These are phyloP conservation scores for Tenthredo scrophulariae DNA, from an alignment of 2,888 invertebrate genomes.

Conservation along the genomic window DNA sequence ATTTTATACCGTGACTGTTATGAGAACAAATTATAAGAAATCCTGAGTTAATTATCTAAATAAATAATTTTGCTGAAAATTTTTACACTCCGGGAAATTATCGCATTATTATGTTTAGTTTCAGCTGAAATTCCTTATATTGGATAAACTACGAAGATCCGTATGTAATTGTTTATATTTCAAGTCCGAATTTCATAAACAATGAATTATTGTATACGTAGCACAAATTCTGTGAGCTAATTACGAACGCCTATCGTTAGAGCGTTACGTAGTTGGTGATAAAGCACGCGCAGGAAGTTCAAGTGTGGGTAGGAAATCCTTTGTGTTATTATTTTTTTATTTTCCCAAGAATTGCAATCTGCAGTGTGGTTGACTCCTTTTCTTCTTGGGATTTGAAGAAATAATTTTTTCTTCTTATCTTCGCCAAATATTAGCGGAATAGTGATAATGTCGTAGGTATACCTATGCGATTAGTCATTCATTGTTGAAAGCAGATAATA, in stretches of 20 bases:
- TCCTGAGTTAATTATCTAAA: not conserved
- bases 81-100: not conserved
- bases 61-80: not conserved
- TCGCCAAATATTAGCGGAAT: not conserved
- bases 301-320: not conserved
- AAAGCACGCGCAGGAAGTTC: slow-evolving; percentile 19
- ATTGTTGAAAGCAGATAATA: not conserved
- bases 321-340: not conserved
- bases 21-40: not conserved
- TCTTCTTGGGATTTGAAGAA: not conserved
- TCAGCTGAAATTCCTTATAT: not conserved
- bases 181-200: not conserved
- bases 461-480: slow-evolving; percentile 24
- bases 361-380: not conserved
- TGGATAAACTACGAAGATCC: not conserved
- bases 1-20: not conserved
- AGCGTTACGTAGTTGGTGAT: not conserved
- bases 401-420: not conserved
- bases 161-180: not conserved
- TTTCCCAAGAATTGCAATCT: not conserved
- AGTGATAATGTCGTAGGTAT: not conserved
- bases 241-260: not conserved
- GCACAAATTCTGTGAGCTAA: not conserved
- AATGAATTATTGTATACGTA: not conserved
- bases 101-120: not conserved